Percentiles rank a stretch among this genome's conserved stretches.
These are phyloP conservation scores for Tiliacea aurago DNA, from an alignment of 2,888 invertebrate species.

Conservation along the genomic window DNA sequence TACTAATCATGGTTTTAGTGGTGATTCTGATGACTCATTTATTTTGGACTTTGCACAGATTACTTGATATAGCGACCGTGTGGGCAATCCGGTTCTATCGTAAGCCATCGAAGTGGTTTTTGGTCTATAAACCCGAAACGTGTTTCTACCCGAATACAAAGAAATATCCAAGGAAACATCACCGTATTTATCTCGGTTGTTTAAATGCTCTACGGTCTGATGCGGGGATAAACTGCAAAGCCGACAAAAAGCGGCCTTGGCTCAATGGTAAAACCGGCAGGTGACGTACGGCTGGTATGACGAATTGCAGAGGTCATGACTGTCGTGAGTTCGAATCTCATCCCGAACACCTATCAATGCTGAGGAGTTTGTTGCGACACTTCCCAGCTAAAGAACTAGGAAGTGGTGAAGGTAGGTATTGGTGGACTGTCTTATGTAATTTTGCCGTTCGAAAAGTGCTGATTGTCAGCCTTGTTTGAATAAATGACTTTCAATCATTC, in stretches of 20 bases:
- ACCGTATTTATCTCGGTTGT: not conserved
- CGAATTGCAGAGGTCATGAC: not conserved
- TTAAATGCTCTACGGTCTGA: conserved; percentile 8
- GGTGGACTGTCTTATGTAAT: too few species aligned
- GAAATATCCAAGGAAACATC: not conserved
- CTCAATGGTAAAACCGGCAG: not conserved
- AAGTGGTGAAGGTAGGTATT: too few species aligned
- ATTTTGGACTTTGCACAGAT: conserved; percentile 3
- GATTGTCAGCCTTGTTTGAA: too few species aligned
- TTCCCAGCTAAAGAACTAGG: too few species aligned
- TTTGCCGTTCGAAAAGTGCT: too few species aligned
- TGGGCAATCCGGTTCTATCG: not conserved
- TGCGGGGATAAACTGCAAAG: conserved; percentile 13
- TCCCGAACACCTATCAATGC: not conserved
- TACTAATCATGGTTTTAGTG: not conserved
- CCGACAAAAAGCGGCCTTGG: conserved; percentile 14
- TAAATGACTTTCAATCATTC: too few species aligned
- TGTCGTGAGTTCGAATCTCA: not conserved
- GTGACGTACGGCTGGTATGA: not conserved
- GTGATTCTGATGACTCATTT: conserved; percentile 11
- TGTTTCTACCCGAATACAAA: conserved; percentile 2
- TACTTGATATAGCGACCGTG: not conserved
- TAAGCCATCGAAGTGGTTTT: not conserved
- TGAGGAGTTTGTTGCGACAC: too few species aligned
- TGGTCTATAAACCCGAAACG: not conserved